Evolutionary conservation across 92 coral and sea anemone genomes (phyloP).

Genomic region (Zoanthus sociatus): DNA sequence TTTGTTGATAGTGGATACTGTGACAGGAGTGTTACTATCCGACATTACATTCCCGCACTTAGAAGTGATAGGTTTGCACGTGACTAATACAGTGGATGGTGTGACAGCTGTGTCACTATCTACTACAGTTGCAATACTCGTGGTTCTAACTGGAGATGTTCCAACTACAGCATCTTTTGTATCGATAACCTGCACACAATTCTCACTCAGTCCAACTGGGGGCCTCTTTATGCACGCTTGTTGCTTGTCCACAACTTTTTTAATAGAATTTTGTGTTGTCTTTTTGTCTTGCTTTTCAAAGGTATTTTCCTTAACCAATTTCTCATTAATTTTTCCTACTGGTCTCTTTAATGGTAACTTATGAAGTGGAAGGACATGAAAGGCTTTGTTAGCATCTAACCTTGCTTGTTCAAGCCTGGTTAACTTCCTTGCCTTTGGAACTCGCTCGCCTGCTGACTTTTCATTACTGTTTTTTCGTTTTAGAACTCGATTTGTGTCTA

Average conservation of each 20-base stretch:
- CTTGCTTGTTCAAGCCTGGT: constrained; percentile 75
- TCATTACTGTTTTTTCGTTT: constrained; percentile 43
- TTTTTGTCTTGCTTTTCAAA: constrained; percentile 36
- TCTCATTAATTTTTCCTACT: not conserved
- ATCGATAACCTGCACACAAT: not conserved
- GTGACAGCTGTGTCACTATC: not conserved
- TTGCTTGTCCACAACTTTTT: constrained; percentile 46
- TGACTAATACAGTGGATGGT: not conserved
- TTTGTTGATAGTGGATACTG: not conserved
- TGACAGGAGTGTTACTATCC: not conserved
- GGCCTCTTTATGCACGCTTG: not conserved
- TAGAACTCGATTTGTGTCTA: constrained; percentile 35
- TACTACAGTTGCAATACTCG: not conserved
- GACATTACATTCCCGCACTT: not conserved
- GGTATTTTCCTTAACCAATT: constrained; percentile 26
- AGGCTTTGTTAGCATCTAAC: constrained; percentile 67
- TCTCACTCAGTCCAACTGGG: not conserved
- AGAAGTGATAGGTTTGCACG: not conserved
- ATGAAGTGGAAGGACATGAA: constrained; percentile 64
- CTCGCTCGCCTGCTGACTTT: constrained; percentile 20
- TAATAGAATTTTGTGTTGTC: constrained; percentile 62
- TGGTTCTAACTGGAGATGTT: not conserved
- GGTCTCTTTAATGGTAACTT: constrained; percentile 1
- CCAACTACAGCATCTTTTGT: not conserved
- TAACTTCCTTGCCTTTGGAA: constrained; percentile 23